Evolutionary conservation across 2,888 invertebrate genomes (phyloP).

Genomic region (Crossocerus cetratus): DNA sequence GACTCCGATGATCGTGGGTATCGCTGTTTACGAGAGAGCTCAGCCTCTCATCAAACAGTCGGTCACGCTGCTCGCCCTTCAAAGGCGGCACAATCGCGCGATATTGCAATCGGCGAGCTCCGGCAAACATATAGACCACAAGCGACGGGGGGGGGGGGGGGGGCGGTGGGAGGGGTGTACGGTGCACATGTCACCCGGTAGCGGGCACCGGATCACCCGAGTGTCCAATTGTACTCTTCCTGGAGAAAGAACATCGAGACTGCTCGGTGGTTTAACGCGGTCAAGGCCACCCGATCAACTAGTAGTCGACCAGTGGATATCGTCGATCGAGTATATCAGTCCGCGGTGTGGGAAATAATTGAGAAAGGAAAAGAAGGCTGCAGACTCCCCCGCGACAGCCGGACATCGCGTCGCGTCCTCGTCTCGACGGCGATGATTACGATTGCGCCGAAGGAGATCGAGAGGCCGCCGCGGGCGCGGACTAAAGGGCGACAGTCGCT

Average conservation of each 20-base stretch:
- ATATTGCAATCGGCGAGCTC: slow-evolving; percentile 66
- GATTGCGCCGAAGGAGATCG: slow-evolving; percentile 11
- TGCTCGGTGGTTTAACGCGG: slow-evolving; percentile 33
- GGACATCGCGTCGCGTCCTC: not conserved
- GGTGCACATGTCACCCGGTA: not conserved
- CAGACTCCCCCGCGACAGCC: not conserved
- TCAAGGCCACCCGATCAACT: slow-evolving; percentile 30
- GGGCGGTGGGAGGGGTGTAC: not conserved
- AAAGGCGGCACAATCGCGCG: slow-evolving; percentile 50
- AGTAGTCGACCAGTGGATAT: not conserved
- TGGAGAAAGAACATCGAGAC: slow-evolving; percentile 21
- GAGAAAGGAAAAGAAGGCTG: not conserved
- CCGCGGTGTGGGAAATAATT: no score
- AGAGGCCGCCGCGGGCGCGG: not conserved
- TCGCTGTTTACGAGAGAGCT: slow-evolving; percentile 67
- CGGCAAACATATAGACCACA: not conserved
- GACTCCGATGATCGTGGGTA: slow-evolving; percentile 34
- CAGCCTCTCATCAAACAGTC: slow-evolving; percentile 64
- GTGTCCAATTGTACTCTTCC: not conserved
- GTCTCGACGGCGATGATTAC: slow-evolving; percentile 3
- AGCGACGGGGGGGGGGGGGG: no score
- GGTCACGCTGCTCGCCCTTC: slow-evolving; percentile 41
- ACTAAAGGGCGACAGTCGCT: slow-evolving; percentile 27
- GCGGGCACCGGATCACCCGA: not conserved
- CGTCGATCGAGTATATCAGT: not conserved